Percentiles rank a stretch among this genome's conserved stretches.
Evolutionary conservation across 2,797 vertebrate genomes (phyloP).

Genomic region (Antennarius maculatus): DNA sequence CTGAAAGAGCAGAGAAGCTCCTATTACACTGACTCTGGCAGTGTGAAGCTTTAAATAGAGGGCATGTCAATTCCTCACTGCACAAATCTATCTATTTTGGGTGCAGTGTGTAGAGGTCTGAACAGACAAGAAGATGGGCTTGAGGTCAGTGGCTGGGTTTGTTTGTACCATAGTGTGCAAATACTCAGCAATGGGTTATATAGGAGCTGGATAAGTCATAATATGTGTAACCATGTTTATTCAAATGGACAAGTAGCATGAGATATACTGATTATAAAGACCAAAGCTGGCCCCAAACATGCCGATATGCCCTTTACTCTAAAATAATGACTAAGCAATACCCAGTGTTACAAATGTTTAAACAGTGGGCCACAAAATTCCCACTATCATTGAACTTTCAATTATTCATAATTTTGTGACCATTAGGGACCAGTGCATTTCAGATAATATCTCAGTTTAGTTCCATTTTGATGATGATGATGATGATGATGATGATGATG

Average conservation of each 20-base stretch:
- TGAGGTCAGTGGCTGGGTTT: conserved; percentile 51
- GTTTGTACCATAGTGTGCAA: conserved; percentile 24
- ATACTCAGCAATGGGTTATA: conserved; percentile 13
- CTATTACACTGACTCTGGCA: conserved; percentile 85
- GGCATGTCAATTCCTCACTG: conserved; percentile 74
- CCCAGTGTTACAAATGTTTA: not conserved
- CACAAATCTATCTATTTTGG: conserved; percentile 79
- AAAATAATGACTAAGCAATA: not conserved
- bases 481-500: too few species aligned
- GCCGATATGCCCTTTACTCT: too few species aligned
- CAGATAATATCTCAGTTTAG: too few species aligned
- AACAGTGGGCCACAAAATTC: too few species aligned
- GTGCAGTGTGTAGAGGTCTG: conserved; percentile 47
- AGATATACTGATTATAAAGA: not conserved
- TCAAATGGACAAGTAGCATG: not conserved
- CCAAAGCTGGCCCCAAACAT: not conserved
- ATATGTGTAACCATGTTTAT: not conserved
- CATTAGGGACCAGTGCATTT: too few species aligned
- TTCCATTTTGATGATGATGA: too few species aligned
- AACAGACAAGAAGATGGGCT: conserved; percentile 41
- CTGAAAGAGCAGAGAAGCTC: conserved; percentile 70
- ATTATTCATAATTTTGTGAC: conserved; percentile 10
- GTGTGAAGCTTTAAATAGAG: conserved; percentile 84
- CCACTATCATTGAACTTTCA: not conserved
- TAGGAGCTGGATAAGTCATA: not conserved